Conservation (phyloP, 2,113 vertebrate genomes). For the Melanerpes formicivorus region DNA sequence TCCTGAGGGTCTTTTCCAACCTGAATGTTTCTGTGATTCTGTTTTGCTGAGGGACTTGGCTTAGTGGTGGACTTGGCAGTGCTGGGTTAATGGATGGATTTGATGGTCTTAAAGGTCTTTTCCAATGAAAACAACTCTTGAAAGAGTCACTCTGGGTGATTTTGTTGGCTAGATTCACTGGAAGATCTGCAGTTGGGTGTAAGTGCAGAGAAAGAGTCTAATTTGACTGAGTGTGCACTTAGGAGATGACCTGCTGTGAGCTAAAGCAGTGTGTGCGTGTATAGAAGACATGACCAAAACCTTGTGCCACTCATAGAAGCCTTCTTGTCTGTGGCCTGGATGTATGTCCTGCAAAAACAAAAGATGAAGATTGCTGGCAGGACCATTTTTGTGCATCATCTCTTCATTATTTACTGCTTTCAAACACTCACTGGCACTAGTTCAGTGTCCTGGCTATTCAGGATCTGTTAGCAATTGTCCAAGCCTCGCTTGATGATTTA, state of each 20-base stretch:
- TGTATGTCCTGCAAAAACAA: neutral
- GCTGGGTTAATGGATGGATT: neutral
- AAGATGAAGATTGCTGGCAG: neutral
- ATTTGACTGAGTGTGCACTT: neutral
- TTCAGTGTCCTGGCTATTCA: neutral
- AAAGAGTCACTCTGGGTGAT: neutral
- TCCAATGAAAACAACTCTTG: too few relatives aligned
- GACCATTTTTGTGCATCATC: neutral
- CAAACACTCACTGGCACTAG: accelerated
- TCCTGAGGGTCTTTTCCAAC: too few relatives aligned
- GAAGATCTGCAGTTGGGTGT: neutral
- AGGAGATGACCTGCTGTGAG: neutral
- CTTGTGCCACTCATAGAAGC: neutral
- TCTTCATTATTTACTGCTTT: neutral
- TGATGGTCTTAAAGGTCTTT: neutral
- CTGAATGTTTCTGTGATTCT: too few relatives aligned
- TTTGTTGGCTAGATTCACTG: neutral
- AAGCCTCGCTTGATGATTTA: neutral
- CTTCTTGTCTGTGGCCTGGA: neutral
- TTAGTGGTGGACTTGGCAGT: neutral
- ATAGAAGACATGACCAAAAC: accelerated
- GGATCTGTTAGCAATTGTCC: neutral
- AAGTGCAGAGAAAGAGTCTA: neutral
- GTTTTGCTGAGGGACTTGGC: neutral
- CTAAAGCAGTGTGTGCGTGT: neutral